Conservation (phyloP, 2,888 invertebrate genomes). For the Andrena haemorrhoa region DNA sequence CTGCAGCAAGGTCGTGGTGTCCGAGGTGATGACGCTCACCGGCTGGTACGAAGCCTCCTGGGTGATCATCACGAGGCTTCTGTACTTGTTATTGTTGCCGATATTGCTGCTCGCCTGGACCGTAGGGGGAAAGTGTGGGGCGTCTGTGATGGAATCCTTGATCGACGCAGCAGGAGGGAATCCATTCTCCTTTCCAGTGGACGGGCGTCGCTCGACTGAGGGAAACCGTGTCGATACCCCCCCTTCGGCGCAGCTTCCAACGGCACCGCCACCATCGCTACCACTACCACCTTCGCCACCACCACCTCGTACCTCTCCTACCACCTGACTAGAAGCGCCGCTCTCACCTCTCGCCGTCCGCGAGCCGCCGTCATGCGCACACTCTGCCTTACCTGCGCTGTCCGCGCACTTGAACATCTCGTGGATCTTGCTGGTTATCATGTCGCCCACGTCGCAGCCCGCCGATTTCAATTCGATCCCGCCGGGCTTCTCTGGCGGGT, state of each 20-base stretch:
- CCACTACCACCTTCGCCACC: slow-evolving; percentile 72
- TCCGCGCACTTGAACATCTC: slow-evolving; percentile 75
- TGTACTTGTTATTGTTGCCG: slow-evolving; percentile 86
- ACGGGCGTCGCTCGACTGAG: slow-evolving; percentile 84
- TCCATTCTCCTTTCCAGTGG: slow-evolving; percentile 81
- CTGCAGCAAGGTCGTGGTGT: slow-evolving; percentile 90
- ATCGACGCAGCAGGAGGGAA: slow-evolving; percentile 82
- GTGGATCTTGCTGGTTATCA: slow-evolving; percentile 75
- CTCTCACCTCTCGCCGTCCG: slow-evolving; percentile 70
- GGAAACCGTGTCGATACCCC: slow-evolving; percentile 82
- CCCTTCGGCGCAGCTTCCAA: slow-evolving; percentile 53
- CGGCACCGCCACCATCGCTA: slow-evolving; percentile 72
- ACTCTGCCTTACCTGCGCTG: slow-evolving; percentile 83
- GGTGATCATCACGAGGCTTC: slow-evolving; percentile 96
- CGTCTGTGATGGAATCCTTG: slow-evolving; percentile 81
- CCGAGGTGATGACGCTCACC: slow-evolving; percentile 91
- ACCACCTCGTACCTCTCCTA: slow-evolving; percentile 62
- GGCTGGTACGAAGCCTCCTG: slow-evolving; percentile 88
- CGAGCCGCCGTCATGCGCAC: slow-evolving; percentile 82
- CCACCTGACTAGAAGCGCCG: slow-evolving; percentile 58
- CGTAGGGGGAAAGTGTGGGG: slow-evolving; percentile 50
- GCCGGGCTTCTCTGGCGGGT: slow-evolving; percentile 27
- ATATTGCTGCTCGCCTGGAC: slow-evolving; percentile 40
- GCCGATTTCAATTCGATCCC: slow-evolving; percentile 47
- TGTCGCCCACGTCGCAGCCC: slow-evolving; percentile 68